These are phyloP conservation scores for Pterophyllum scalare DNA, from an alignment of 2,113 vertebrate species.

Conservation along the genomic window DNA sequence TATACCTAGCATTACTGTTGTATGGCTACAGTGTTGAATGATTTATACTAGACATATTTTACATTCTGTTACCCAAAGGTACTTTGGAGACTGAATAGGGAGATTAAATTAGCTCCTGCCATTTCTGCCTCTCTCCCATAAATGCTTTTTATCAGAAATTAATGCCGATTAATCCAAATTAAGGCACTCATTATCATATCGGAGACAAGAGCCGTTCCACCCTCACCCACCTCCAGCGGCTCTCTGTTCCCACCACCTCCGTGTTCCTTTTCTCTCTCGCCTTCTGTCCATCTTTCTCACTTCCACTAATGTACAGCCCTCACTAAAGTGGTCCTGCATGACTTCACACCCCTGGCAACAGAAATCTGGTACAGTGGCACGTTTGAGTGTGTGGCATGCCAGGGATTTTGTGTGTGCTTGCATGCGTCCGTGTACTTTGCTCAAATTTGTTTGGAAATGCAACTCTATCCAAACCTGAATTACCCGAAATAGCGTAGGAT, in stretches of 20 bases:
- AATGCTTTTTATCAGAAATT: conserved; percentile 3
- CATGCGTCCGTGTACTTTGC: conserved; percentile 15
- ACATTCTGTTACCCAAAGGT: not conserved
- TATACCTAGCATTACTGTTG: not conserved
- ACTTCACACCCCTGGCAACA: conserved; percentile 22
- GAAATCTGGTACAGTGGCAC: not conserved
- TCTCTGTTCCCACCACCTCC: conserved; percentile 3
- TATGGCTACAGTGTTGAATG: not conserved
- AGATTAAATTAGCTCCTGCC: conserved; percentile 14
- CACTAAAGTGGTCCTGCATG: conserved; percentile 22
- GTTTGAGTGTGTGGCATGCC: not conserved
- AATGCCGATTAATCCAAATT: not conserved
- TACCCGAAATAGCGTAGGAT: conserved; percentile 50
- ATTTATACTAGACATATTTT: conserved; percentile 7
- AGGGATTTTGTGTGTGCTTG: not conserved
- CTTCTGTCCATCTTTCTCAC: conserved; percentile 35
- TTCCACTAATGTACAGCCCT: conserved; percentile 39
- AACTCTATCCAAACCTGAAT: conserved; percentile 52
- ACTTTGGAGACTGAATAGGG: not conserved
- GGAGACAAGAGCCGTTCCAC: conserved; percentile 2
- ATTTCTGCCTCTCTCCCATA: not conserved
- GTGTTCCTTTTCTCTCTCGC: not conserved
- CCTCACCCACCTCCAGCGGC: not conserved
- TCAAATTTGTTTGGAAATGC: conserved; percentile 41
- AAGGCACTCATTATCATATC: conserved; percentile 24